Conservation (phyloP, 2,797 vertebrate genomes). For the Phylloscopus collybita region DNA sequence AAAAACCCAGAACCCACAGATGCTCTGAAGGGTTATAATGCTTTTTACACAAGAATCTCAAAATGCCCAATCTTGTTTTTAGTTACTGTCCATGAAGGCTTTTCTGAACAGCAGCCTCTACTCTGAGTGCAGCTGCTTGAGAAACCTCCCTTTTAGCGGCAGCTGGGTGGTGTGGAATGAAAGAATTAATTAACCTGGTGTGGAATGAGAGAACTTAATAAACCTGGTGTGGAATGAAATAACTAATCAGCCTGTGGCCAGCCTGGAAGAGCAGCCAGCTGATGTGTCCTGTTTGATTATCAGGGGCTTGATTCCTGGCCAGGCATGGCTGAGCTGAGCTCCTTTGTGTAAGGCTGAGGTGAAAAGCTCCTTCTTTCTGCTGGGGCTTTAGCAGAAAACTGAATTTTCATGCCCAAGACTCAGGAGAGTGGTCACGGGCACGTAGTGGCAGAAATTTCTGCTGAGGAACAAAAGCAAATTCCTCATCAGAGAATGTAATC, state of each 20-base stretch:
- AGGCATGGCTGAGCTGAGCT: background rate
- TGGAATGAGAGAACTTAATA: background rate
- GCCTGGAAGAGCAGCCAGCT: background rate
- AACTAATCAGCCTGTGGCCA: background rate
- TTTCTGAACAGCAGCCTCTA: background rate
- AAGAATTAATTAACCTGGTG: background rate
- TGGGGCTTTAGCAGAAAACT: background rate
- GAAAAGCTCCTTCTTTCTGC: background rate
- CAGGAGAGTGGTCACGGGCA: background rate
- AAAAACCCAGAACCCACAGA: fast-evolving
- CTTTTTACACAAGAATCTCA: background rate
- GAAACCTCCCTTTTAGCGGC: background rate
- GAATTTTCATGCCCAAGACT: background rate
- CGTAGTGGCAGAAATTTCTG: background rate
- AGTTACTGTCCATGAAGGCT: background rate
- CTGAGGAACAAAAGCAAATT: background rate
- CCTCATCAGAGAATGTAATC: constrained; percentile 5
- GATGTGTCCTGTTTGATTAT: background rate
- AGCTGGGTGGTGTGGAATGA: background rate
- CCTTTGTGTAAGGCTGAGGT: background rate
- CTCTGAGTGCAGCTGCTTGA: background rate
- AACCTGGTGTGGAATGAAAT: background rate
- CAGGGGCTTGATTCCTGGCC: background rate
- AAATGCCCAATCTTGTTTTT: background rate
- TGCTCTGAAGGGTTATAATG: background rate